These are phyloP conservation scores for Nebria salina DNA, from an alignment of 2,888 invertebrate species.

Conservation along the genomic window DNA sequence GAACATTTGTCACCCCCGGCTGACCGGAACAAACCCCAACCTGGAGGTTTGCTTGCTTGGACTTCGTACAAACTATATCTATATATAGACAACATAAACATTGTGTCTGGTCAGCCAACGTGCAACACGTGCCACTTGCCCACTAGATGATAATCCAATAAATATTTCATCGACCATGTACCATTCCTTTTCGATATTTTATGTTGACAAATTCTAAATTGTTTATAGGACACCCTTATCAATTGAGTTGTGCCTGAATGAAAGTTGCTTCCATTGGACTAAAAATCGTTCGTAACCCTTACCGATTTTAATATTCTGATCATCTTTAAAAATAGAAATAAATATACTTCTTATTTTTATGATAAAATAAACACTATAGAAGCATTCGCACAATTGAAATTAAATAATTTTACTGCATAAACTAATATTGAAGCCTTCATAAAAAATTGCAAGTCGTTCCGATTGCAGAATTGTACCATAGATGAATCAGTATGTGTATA, in stretches of 20 bases:
- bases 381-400: too few relatives aligned
- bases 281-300: too few relatives aligned
- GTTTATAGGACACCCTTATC: not conserved
- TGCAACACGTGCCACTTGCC: conserved; percentile 1
- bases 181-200: not conserved
- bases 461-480: not conserved
- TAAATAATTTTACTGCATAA: too few relatives aligned
- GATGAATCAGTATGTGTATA: not conserved
- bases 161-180: not conserved
- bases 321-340: too few relatives aligned
- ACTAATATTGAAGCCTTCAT: too few relatives aligned
- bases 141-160: not conserved
- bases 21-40: conserved; percentile 42
- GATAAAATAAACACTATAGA: too few relatives aligned
- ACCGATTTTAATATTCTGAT: too few relatives aligned
- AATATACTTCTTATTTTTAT: too few relatives aligned
- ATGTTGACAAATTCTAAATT: conserved; percentile 1
- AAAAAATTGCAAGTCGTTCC: too few relatives aligned
- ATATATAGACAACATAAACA: not conserved
- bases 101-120: not conserved
- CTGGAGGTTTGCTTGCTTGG: conserved; percentile 7
- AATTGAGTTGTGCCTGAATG: not conserved
- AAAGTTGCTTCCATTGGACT: too few relatives aligned
- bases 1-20: conserved; percentile 40
- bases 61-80: not conserved